Percentiles rank a stretch among this genome's conserved stretches.
Conservation (phyloP, 2,797 vertebrate genomes). For the Chiloscyllium punctatum region DNA sequence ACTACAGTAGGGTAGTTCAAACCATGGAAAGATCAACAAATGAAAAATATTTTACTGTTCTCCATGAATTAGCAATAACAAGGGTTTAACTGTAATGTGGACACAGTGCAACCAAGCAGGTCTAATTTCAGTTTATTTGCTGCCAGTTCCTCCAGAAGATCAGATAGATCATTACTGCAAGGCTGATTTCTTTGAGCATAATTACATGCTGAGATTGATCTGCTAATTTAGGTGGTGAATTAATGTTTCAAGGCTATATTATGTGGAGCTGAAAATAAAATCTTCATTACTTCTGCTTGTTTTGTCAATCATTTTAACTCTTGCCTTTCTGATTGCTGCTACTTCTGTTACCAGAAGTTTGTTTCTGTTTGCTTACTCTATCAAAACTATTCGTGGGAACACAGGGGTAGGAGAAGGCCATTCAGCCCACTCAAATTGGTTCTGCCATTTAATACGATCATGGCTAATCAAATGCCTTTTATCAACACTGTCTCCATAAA, state of each 20-base stretch:
- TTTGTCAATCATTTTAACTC: background rate
- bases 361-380: background rate
- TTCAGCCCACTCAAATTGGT: too few species aligned
- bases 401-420: too few species aligned
- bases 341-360: background rate
- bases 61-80: constrained; percentile 14
- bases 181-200: background rate
- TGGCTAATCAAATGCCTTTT: too few species aligned
- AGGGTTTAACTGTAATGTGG: constrained; percentile 10
- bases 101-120: background rate
- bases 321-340: background rate
- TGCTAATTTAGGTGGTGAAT: background rate
- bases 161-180: background rate
- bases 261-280: background rate
- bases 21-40: background rate
- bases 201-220: background rate
- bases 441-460: too few species aligned
- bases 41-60: background rate
- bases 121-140: background rate
- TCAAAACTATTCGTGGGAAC: background rate
- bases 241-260: background rate
- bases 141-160: background rate
- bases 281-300: background rate
- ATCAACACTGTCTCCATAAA: too few species aligned
- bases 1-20: background rate